A percentile compares a stretch with the other conserved stretches of the same genome.
Evolutionary conservation across 2,797 vertebrate genomes (phyloP).

Genomic region (Discoglossus pictus): DNA sequence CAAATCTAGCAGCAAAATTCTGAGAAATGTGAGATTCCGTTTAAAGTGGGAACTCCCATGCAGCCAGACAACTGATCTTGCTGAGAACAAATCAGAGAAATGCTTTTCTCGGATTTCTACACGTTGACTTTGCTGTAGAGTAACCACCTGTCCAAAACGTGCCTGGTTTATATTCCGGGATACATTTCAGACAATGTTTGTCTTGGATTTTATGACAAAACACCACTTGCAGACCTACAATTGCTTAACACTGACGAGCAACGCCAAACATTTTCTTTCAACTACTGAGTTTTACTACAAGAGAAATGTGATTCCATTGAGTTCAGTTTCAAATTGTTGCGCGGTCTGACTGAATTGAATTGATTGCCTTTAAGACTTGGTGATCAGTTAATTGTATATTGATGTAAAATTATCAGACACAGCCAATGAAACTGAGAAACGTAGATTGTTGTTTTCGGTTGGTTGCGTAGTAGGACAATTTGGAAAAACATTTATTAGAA

Average conservation of each 20-base stretch:
- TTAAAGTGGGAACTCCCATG: constrained; percentile 28
- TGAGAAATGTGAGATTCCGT: constrained; percentile 19
- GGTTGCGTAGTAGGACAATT: too few relatives aligned
- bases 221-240: constrained; percentile 20
- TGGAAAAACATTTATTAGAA: too few relatives aligned
- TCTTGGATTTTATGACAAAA: constrained; percentile 31
- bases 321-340: neutral
- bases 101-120: constrained; percentile 24
- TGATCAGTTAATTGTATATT: too few relatives aligned
- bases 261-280: constrained; percentile 7
- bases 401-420: too few relatives aligned
- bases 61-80: constrained; percentile 43
- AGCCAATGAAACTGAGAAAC: too few relatives aligned
- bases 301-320: neutral
- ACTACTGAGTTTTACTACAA: neutral
- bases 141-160: constrained; percentile 41
- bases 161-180: constrained; percentile 43
- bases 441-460: too few relatives aligned
- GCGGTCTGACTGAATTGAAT: too few relatives aligned
- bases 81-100: constrained; percentile 45
- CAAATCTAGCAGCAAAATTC: constrained; percentile 12
- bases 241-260: neutral
- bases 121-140: constrained; percentile 30
- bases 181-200: constrained; percentile 41
- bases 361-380: too few relatives aligned